Evolutionary conservation across 2,113 vertebrate species (phyloP).

Genomic region (Ursus arctos): DNA sequence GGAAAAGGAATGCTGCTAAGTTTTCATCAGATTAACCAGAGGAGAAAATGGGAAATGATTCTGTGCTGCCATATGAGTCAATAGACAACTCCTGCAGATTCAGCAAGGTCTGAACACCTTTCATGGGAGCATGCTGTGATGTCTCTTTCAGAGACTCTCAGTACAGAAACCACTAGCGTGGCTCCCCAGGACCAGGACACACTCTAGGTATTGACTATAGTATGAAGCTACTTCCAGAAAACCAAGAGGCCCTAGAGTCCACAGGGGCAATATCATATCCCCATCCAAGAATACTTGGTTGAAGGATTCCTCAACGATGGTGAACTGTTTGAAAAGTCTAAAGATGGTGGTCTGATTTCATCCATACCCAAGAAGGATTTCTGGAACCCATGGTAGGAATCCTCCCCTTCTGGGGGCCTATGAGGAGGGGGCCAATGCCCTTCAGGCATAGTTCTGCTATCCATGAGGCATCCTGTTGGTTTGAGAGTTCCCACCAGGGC

Average conservation of each 20-base stretch:
- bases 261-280: background rate
- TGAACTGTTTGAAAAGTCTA: background rate
- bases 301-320: background rate
- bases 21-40: background rate
- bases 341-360: background rate
- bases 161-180: background rate
- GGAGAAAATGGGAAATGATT: background rate
- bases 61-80: accelerated
- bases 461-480: background rate
- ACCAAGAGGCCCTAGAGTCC: background rate
- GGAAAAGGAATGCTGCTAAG: background rate
- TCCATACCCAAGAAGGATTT: background rate
- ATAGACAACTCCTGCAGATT: background rate
- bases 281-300: background rate
- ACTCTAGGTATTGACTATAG: background rate
- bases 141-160: background rate
- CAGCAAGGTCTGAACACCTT: background rate
- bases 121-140: no score
- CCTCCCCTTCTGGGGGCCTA: background rate
- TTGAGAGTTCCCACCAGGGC: background rate
- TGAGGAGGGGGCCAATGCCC: background rate
- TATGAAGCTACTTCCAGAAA: background rate
- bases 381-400: background rate
- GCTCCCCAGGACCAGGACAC: background rate
- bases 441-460: no score